Evolutionary conservation across 1,140 invertebrate genomes (phyloP).

Genomic region (Halesus radiatus): DNA sequence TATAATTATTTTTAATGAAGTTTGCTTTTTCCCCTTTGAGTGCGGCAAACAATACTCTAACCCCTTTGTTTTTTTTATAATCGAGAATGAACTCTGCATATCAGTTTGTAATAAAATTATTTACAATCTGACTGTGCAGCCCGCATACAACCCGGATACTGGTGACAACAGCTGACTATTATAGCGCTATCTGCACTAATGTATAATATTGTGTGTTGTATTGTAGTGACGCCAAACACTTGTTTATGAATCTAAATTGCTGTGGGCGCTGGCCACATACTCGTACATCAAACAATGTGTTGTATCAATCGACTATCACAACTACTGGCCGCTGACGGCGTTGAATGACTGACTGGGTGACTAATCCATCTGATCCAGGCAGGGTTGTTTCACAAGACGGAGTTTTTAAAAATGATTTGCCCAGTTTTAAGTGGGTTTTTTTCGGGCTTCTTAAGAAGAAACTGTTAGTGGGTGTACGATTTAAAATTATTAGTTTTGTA

Average conservation of each 20-base stretch:
- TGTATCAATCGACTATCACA: not conserved
- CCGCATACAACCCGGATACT: not conserved
- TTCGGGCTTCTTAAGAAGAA: too few relatives aligned
- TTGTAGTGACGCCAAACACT: not conserved
- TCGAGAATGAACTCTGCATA: not conserved
- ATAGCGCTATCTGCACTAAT: not conserved
- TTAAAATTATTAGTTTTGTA: too few relatives aligned
- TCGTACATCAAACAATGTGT: not conserved
- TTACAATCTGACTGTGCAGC: not conserved
- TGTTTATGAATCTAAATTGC: not conserved
- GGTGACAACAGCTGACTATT: not conserved
- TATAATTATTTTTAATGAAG: too few relatives aligned
- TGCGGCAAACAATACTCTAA: too few relatives aligned
- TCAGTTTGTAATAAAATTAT: not conserved
- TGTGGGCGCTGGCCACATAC: not conserved
- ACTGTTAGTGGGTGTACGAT: too few relatives aligned
- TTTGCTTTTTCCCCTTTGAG: too few relatives aligned
- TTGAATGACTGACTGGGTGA: not conserved
- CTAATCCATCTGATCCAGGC: slow-evolving; percentile 2
- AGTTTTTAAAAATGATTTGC: too few relatives aligned
- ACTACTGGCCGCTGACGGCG: too few relatives aligned
- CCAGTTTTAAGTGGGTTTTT: too few relatives aligned
- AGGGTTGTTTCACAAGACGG: too few relatives aligned
- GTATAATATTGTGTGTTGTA: not conserved
- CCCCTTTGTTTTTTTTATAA: not conserved